A percentile compares a stretch with the other conserved stretches of the same genome.
Evolutionary conservation across 2,888 invertebrate genomes (phyloP).

Genomic region (Euplexia lucipara): DNA sequence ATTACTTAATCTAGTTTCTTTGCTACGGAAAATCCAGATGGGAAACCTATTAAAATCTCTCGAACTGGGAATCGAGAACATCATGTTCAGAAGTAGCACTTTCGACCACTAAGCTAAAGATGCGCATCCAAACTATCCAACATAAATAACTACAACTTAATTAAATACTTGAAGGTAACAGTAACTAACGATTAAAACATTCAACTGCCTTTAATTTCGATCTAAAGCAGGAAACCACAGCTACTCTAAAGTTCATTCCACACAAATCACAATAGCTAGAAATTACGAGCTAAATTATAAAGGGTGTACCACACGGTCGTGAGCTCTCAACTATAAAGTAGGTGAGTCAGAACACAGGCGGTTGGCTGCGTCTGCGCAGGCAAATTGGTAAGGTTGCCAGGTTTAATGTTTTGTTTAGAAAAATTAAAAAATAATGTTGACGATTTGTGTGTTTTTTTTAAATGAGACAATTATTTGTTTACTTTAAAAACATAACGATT

Average conservation of each 20-base stretch:
- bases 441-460: too few species aligned
- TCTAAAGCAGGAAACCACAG: slow-evolving; percentile 29
- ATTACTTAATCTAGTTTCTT: too few species aligned
- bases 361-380: slow-evolving; percentile 48
- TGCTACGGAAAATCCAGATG: too few species aligned
- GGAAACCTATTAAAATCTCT: too few species aligned
- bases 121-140: background rate
- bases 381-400: slow-evolving; percentile 51
- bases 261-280: slow-evolving; percentile 55
- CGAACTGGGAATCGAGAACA: too few species aligned
- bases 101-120: too few species aligned
- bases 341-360: slow-evolving; percentile 58
- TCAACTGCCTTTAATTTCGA: slow-evolving; percentile 5
- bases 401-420: too few species aligned
- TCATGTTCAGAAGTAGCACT: too few species aligned
- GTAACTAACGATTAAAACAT: slow-evolving; percentile 36
- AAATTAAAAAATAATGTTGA: too few species aligned
- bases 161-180: slow-evolving; percentile 7
- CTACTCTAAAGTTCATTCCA: slow-evolving; percentile 40
- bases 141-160: background rate
- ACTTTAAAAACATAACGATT: too few species aligned
- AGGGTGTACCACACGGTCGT: slow-evolving; percentile 50
- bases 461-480: too few species aligned
- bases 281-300: slow-evolving; percentile 61
- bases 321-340: slow-evolving; percentile 57